phyloP scores from a whole-genome alignment of 1,140 invertebrate species.

The Drosophila burlai region DNA sequence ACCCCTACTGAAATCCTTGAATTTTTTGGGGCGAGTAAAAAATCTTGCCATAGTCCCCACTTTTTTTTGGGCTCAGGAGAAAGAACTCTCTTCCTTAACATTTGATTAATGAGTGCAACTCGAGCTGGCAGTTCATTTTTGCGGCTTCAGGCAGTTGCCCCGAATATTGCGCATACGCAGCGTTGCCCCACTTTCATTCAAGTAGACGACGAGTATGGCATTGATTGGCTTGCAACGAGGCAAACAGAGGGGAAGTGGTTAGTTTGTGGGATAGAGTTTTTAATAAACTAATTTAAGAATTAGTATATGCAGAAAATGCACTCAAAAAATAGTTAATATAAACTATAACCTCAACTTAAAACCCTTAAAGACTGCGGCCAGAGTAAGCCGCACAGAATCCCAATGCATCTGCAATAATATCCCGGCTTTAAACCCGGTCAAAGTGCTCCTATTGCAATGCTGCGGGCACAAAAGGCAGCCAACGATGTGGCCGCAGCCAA shows the following conservation, averaged over 20 bases:
- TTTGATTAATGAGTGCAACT: constrained; percentile 78
- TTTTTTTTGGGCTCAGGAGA: constrained; percentile 17
- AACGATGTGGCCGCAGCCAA: constrained; percentile 57
- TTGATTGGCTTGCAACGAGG: constrained; percentile 31
- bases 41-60: constrained; percentile 51
- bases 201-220: constrained; percentile 21
- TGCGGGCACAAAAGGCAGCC: constrained; percentile 35
- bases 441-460: constrained; percentile 37
- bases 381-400: neutral
- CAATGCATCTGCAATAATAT: constrained; percentile 37
- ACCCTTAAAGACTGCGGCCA: neutral
- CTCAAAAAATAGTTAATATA: constrained; percentile 4
- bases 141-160: constrained; percentile 43
- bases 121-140: constrained; percentile 76
- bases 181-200: constrained; percentile 27
- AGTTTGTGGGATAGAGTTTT: neutral
- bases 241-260: neutral
- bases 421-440: constrained; percentile 38
- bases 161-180: constrained; percentile 75
- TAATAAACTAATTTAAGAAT: neutral
- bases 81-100: constrained; percentile 70
- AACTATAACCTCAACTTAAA: constrained; percentile 2
- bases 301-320: neutral
- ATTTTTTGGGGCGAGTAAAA: constrained; percentile 48
- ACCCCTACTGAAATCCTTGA: constrained; percentile 30